Base-by-base conservation (phyloP, 2,888 invertebrate genomes). In the Malacosoma neustria region DNA sequence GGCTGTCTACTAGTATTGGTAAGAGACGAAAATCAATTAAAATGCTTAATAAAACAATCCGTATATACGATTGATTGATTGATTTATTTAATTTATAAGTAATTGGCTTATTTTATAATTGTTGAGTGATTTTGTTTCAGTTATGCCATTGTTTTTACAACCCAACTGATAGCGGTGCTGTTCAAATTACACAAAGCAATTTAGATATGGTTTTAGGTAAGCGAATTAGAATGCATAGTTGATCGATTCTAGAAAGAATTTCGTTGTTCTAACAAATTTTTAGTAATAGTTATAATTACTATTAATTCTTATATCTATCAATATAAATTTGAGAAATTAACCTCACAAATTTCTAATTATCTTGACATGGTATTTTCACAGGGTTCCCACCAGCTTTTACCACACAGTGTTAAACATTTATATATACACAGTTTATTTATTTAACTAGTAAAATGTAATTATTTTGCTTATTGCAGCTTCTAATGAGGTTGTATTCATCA, bases 401-500 rank as follows among this genome's bases (percentile, higher is more conserved):
- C n/a, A n/a, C n/a, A n/a, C n/a, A n/a, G n/a, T n/a, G n/a, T n/a
- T n/a, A n/a, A n/a, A n/a, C n/a, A n/a, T n/a, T n/a, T n/a, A n/a
- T n/a, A n/a, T n/a, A n/a, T n/a, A n/a, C n/a, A n/a, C n/a, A n/a
- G n/a, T 29, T 37, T 40, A 6, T 37, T 22, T 36, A 22, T 38
- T 36, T 30, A 36, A 35, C 36, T 22, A 40, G 13, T 42, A 55
- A 56, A 49, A n/a, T n/a, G n/a, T 3, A 22, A 3, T 22, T 22
- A 22, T 22, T 22, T 22, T 53, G 40, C 43, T 42, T 53, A 12
- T 92, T 92, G 47, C 89, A 97, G 98, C 94, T 44, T 92, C 93
- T 42, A 96, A 97, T 89, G 98, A 99, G 87, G 87, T 99, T 76
- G 98, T 99, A 44, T 95, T 99, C 80, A 91, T 99, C 45, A 99